These are phyloP conservation scores for Lonchura striata DNA, from an alignment of 2,113 vertebrate species.

Conservation along the genomic window DNA sequence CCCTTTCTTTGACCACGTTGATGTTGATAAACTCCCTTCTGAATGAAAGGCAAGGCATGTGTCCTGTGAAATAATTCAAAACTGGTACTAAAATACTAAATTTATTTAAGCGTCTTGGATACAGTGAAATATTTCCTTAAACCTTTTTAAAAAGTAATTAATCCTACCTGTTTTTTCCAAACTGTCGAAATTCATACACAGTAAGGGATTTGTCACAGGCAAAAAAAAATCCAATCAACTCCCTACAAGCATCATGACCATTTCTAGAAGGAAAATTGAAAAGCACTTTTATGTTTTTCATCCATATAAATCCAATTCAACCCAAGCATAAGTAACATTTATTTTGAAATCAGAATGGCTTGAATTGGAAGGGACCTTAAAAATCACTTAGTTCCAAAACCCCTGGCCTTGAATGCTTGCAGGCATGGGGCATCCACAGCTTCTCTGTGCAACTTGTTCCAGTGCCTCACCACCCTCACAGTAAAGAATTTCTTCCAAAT, in stretches of 20 bases:
- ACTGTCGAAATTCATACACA: slow-evolving; percentile 81
- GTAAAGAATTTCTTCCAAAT: neutral
- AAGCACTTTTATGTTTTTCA: neutral
- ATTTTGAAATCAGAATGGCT: neutral
- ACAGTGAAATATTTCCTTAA: neutral
- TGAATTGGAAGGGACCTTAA: neutral
- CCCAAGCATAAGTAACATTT: neutral
- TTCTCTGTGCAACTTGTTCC: neutral
- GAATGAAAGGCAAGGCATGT: slow-evolving; percentile 80
- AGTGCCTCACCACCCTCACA: neutral
- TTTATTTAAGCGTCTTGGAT: neutral
- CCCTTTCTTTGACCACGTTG: slow-evolving; percentile 70
- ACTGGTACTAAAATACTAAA: neutral
- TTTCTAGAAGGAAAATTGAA: slow-evolving; percentile 70
- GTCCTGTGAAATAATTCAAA: slow-evolving; percentile 67
- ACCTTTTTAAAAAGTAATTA: neutral
- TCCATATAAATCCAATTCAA: neutral
- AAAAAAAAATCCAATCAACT: slow-evolving; percentile 83
- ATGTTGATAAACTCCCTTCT: slow-evolving; percentile 74
- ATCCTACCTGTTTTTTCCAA: slow-evolving; percentile 82
- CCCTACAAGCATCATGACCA: slow-evolving; percentile 80
- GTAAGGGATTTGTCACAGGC: slow-evolving; percentile 76
- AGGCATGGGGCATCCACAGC: too few relatives aligned
- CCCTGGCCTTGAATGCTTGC: too few relatives aligned
- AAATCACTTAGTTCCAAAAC: neutral